These are phyloP conservation scores for Mormyrus hasselquistii DNA, from an alignment of 2,797 vertebrate species.

Conservation along the genomic window DNA sequence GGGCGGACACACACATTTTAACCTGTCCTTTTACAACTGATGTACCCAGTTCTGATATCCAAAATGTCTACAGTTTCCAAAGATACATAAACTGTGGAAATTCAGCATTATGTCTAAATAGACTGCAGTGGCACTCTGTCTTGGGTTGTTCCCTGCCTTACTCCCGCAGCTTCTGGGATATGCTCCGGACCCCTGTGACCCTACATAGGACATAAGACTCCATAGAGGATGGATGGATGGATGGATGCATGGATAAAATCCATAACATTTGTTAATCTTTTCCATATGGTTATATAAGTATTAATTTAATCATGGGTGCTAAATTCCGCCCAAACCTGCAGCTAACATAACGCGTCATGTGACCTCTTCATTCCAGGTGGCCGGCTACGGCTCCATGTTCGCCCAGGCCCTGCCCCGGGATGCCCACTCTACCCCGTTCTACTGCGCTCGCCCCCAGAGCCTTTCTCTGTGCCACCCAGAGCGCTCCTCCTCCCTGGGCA, in stretches of 20 bases:
- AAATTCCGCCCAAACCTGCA: not conserved
- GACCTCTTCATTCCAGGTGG: slow-evolving; percentile 60
- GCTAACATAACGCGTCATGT: not conserved
- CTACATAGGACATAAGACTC: not conserved
- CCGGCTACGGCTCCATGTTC: slow-evolving; percentile 78
- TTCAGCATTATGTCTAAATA: not conserved
- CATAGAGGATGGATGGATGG: not conserved
- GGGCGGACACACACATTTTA: not conserved
- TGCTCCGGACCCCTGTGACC: not conserved
- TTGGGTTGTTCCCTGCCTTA: not conserved
- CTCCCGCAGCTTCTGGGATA: not conserved
- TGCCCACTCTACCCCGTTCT: slow-evolving; percentile 91
- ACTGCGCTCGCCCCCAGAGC: slow-evolving; percentile 87
- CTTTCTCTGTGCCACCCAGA: slow-evolving; percentile 84
- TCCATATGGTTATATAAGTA: not conserved
- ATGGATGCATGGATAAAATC: not conserved
- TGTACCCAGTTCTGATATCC: not conserved
- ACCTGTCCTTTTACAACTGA: not conserved
- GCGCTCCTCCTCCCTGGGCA: slow-evolving; percentile 73
- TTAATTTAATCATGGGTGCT: not conserved
- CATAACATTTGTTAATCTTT: not conserved
- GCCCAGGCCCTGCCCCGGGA: slow-evolving; percentile 89
- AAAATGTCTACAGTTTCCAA: not conserved
- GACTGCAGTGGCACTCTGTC: not conserved
- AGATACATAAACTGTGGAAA: not conserved